Conservation (phyloP, 2,797 vertebrate species). For the Tokudaia tokunoshimensis region DNA sequence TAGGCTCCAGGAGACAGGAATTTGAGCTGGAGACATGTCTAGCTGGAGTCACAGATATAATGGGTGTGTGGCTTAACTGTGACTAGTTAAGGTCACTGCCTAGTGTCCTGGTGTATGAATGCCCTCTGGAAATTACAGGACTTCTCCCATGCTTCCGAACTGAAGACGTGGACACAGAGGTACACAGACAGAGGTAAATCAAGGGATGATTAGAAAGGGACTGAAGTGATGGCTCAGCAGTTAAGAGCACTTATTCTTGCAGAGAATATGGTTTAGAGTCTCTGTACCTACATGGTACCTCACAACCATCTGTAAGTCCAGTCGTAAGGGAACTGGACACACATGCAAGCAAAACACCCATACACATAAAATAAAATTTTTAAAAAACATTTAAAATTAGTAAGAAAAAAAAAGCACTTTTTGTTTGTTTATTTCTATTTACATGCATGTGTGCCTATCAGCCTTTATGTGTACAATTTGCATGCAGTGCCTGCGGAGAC, state of each 20-base stretch:
- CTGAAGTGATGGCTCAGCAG: neutral
- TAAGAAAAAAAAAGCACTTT: neutral
- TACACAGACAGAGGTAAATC: neutral
- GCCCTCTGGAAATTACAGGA: neutral
- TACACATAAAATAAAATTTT: neutral
- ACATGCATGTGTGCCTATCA: too few relatives aligned
- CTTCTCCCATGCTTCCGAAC: neutral
- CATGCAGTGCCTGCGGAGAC: neutral
- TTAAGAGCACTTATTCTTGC: neutral
- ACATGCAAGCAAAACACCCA: neutral
- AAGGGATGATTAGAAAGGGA: neutral
- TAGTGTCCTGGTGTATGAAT: neutral
- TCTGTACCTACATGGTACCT: too few relatives aligned
- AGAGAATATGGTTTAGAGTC: neutral
- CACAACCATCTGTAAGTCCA: neutral
- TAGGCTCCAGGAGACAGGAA: neutral
- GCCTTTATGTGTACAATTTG: neutral
- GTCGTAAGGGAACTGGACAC: neutral
- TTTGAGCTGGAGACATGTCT: neutral
- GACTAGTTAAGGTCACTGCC: neutral
- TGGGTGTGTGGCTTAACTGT: neutral
- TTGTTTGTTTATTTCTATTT: neutral
- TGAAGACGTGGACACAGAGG: neutral
- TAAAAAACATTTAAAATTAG: neutral
- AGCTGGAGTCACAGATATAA: neutral